Evolutionary conservation across 2,888 invertebrate genomes (phyloP).

Genomic region (Pseudoips prasinana): DNA sequence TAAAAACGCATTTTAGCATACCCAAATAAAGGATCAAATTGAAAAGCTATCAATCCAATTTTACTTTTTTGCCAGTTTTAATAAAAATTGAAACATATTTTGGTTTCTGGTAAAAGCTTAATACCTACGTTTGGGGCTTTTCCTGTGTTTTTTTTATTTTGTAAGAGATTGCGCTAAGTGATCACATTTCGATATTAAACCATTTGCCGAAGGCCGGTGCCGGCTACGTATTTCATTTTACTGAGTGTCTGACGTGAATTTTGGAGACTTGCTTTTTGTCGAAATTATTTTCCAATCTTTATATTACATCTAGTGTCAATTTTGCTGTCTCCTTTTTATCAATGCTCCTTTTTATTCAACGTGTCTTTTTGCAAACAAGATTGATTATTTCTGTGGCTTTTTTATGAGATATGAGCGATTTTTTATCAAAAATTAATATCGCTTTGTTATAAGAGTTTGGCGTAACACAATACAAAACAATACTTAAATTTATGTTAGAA

Average conservation of each 20-base stretch:
- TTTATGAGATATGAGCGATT: constrained; percentile 16
- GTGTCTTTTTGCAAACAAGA: constrained; percentile 28
- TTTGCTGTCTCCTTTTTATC: constrained; percentile 51
- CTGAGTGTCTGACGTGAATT: constrained; percentile 80
- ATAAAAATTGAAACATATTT: constrained; percentile 74
- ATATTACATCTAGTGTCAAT: constrained; percentile 68
- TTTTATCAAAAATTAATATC: constrained; percentile 13
- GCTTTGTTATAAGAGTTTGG: constrained; percentile 16
- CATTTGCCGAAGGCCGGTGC: constrained; percentile 79
- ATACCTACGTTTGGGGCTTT: constrained; percentile 59
- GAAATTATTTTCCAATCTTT: constrained; percentile 75
- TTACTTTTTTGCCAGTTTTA: constrained; percentile 56
- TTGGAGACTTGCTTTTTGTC: constrained; percentile 76
- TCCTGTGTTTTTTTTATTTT: constrained; percentile 74
- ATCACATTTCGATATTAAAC: constrained; percentile 83
- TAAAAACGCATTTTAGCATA: constrained; percentile 34
- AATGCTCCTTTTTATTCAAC: constrained; percentile 25
- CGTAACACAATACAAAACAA: constrained; percentile 14
- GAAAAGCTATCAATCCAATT: constrained; percentile 61
- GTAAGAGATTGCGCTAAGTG: constrained; percentile 82
- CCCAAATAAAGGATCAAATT: constrained; percentile 50
- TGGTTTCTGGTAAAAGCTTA: constrained; percentile 73
- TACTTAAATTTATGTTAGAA: constrained; percentile 26
- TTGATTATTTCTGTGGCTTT: constrained; percentile 22
- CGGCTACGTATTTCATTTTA: constrained; percentile 81